A percentile compares a stretch with the other conserved stretches of the same genome.
These are phyloP conservation scores for Chelidonichthys spinosus DNA, from an alignment of 2,797 vertebrate species.

Conservation along the genomic window DNA sequence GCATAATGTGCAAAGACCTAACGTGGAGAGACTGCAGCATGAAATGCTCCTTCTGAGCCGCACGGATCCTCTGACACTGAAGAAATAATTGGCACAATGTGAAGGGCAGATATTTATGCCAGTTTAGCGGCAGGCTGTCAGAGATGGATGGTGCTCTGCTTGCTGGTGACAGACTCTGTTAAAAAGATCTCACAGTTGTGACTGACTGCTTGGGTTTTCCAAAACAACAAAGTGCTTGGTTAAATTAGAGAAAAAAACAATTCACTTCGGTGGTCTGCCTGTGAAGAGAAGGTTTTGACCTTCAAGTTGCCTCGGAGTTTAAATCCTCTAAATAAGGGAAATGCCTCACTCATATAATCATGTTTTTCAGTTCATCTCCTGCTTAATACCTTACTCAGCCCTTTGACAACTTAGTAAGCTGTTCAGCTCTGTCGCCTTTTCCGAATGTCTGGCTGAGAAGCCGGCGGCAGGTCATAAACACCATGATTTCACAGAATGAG, in stretches of 20 bases:
- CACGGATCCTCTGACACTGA: constrained; percentile 62
- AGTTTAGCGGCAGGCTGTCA: constrained; percentile 70
- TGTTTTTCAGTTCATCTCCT: constrained; percentile 55
- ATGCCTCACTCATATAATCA: constrained; percentile 47
- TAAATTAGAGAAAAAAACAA: constrained; percentile 71
- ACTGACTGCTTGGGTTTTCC: constrained; percentile 71
- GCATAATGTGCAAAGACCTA: constrained; percentile 31
- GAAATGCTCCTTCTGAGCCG: constrained; percentile 36
- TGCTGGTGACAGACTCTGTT: constrained; percentile 72
- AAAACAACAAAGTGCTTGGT: constrained; percentile 52
- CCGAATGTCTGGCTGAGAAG: constrained; percentile 40
- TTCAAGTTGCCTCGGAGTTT: constrained; percentile 38
- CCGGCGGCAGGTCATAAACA: constrained; percentile 62
- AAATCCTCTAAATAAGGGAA: constrained; percentile 34
- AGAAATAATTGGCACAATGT: constrained; percentile 70
- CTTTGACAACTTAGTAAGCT: constrained; percentile 61
- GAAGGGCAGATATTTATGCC: constrained; percentile 76
- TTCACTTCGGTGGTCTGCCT: constrained; percentile 19
- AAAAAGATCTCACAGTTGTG: constrained; percentile 67
- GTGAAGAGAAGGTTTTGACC: constrained; percentile 62
- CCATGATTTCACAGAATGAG: constrained; percentile 49
- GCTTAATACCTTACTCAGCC: constrained; percentile 56
- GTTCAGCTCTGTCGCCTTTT: constrained; percentile 40
- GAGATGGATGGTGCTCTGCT: constrained; percentile 71
- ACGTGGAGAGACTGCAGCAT: constrained; percentile 48